phyloP scores from a whole-genome alignment of 1,140 invertebrate species.

The Eurytemora carolleeae region DNA sequence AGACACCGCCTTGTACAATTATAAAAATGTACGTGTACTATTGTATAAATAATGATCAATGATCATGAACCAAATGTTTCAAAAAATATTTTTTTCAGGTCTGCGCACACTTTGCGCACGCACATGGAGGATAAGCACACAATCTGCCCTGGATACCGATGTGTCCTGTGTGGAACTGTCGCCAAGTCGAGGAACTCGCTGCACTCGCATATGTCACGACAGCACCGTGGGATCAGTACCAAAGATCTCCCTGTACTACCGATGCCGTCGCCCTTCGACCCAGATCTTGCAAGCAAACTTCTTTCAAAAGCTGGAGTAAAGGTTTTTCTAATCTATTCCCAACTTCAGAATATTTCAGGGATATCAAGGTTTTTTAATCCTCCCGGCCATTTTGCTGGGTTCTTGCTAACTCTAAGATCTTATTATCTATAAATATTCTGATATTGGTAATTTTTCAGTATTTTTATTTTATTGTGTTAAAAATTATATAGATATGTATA shows the following conservation, averaged over 20 bases:
- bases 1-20: too few relatives aligned
- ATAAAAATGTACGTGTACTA: too few relatives aligned
- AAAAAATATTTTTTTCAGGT: conserved; percentile 30
- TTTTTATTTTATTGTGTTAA: too few relatives aligned
- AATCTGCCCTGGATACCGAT: conserved; percentile 69
- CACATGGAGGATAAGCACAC: conserved; percentile 81
- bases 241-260: conserved; percentile 71
- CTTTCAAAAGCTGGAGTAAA: conserved; percentile 66
- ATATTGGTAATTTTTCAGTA: too few relatives aligned
- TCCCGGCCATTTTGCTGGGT: too few relatives aligned
- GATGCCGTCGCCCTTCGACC: conserved; percentile 73
- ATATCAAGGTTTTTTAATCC: conserved; percentile 8
- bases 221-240: conserved; percentile 71
- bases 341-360: conserved; percentile 10
- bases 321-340: conserved; percentile 32
- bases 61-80: not conserved
- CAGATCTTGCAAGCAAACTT: conserved; percentile 52
- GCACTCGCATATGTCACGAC: conserved; percentile 76
- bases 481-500: too few relatives aligned
- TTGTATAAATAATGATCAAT: too few relatives aligned
- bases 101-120: conserved; percentile 65
- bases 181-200: conserved; percentile 72
- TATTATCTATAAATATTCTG: too few relatives aligned
- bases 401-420: too few relatives aligned
- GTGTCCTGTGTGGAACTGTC: conserved; percentile 71